Percentiles rank a stretch among this genome's conserved stretches.
phyloP scores from a whole-genome alignment of 1,140 invertebrate species.

The Plectrocnemia conspersa region DNA sequence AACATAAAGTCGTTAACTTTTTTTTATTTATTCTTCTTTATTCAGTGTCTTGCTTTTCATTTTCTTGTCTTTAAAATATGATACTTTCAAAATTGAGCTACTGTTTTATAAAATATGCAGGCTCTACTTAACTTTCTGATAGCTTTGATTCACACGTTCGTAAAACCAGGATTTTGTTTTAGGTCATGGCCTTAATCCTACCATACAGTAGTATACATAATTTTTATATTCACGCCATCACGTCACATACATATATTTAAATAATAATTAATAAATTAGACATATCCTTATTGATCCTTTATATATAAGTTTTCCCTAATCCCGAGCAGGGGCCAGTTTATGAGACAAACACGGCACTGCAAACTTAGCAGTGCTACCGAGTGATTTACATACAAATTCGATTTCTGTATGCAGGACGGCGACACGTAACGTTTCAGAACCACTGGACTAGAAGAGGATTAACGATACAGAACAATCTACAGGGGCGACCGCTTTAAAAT shows the following conservation, averaged over 20 bases:
- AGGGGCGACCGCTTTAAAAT: background rate
- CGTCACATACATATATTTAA: background rate
- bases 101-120: too few species aligned
- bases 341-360: constrained; percentile 17
- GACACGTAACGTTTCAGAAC: background rate
- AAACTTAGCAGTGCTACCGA: constrained; percentile 21
- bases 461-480: background rate
- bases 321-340: constrained; percentile 7
- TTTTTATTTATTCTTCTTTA: too few species aligned
- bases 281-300: constrained; percentile 5
- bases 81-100: too few species aligned
- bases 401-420: constrained; percentile 16
- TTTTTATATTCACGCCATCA: too few species aligned
- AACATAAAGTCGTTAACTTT: too few species aligned
- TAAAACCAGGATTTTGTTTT: too few species aligned
- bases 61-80: too few species aligned
- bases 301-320: constrained; percentile 1
- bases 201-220: too few species aligned
- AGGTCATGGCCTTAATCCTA: too few species aligned
- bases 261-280: background rate
- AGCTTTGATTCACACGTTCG: too few species aligned
- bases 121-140: too few species aligned
- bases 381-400: constrained; percentile 32
- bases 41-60: too few species aligned
- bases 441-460: background rate